phyloP scores from a whole-genome alignment of 2,888 invertebrate genomes.

The Pristionchus exspectatus region DNA sequence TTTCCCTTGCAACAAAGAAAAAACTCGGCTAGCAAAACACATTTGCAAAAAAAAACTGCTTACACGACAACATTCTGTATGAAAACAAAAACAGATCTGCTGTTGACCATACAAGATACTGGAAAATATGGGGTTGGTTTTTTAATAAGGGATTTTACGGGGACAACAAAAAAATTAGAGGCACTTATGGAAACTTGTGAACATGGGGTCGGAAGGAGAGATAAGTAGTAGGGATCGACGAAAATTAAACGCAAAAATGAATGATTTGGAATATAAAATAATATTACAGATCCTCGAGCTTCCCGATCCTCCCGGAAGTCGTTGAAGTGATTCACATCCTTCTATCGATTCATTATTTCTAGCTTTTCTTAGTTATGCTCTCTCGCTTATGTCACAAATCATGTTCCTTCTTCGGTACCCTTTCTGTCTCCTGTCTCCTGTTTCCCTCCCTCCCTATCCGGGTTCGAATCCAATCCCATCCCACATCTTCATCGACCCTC shows the following conservation, averaged over 20 bases:
- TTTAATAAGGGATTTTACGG: no score
- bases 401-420: neutral
- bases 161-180: no score
- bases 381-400: neutral
- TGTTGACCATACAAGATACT: no score
- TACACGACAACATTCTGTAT: neutral
- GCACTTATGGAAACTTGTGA: no score
- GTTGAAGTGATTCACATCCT: neutral
- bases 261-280: neutral
- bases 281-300: conserved; percentile 42
- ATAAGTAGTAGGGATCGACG: no score
- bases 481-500: neutral
- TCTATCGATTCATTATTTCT: neutral
- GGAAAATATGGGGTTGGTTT: no score
- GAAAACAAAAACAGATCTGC: no score
- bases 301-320: conserved; percentile 21
- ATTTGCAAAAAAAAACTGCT: neutral
- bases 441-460: neutral
- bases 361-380: neutral
- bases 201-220: no score
- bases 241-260: no score
- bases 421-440: neutral
- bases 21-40: neutral
- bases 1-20: no score
- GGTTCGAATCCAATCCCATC: conserved; percentile 43